phyloP scores from a whole-genome alignment of 2,797 vertebrate species.

The Sphenodon punctatus region DNA sequence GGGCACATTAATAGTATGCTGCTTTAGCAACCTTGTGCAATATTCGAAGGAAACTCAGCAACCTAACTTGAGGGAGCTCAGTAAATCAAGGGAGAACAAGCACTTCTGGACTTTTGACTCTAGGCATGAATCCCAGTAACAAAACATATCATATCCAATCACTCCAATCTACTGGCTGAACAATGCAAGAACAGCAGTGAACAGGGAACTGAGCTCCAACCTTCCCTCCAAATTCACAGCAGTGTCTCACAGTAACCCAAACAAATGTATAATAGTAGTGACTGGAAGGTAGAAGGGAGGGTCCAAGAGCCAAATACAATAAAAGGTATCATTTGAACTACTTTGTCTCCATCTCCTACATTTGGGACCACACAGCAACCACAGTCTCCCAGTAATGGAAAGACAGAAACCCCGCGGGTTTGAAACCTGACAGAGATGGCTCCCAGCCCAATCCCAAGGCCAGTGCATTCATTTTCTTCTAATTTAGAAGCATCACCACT shows the following conservation, averaged over 20 bases:
- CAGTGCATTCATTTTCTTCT: neutral
- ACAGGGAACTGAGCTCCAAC: slow-evolving; percentile 10
- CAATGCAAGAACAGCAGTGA: slow-evolving; percentile 64
- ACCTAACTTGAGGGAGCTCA: neutral
- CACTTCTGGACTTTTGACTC: neutral
- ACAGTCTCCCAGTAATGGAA: neutral
- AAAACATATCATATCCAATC: too few species aligned
- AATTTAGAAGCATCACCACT: neutral
- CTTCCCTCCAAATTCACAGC: too few species aligned
- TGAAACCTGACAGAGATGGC: neutral
- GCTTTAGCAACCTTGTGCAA: neutral
- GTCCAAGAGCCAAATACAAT: too few species aligned
- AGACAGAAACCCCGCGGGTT: neutral
- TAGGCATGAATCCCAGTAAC: neutral
- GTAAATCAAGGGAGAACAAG: neutral
- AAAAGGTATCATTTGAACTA: too few species aligned
- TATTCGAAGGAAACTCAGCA: neutral
- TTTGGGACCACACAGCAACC: too few species aligned
- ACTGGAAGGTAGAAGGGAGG: too few species aligned
- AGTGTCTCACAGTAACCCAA: neutral
- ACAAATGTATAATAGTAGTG: too few species aligned
- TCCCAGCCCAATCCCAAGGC: neutral
- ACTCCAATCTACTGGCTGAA: too few species aligned
- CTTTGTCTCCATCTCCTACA: too few species aligned
- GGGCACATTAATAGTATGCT: neutral